These are phyloP conservation scores for Agrotis clavis DNA, from an alignment of 2,888 invertebrate genomes.

Conservation along the genomic window DNA sequence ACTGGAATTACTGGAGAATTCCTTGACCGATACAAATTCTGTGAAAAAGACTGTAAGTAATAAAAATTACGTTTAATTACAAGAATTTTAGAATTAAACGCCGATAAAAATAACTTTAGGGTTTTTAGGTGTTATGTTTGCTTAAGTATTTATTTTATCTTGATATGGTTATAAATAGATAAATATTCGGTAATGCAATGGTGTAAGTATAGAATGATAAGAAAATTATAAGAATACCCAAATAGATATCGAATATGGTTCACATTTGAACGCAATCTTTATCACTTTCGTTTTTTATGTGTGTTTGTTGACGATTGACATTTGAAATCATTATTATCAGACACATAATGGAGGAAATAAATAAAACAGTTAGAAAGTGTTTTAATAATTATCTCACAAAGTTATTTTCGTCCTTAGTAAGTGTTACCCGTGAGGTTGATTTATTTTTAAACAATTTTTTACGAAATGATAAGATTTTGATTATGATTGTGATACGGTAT, in stretches of 20 bases:
- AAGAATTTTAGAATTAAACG: constrained; percentile 38
- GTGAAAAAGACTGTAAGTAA: constrained; percentile 50
- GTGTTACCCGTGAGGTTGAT: background rate
- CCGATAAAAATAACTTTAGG: constrained; percentile 45
- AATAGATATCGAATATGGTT: background rate
- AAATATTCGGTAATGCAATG: constrained; percentile 21
- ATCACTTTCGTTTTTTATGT: background rate
- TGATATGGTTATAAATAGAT: constrained; percentile 37
- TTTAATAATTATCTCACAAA: constrained; percentile 40
- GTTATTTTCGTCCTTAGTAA: constrained; percentile 10
- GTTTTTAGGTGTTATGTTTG: constrained; percentile 15
- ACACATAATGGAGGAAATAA: constrained; percentile 52
- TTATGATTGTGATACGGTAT: constrained; percentile 20
- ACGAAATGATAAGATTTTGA: constrained; percentile 28
- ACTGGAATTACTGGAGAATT: constrained; percentile 41
- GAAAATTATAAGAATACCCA: constrained; percentile 22
- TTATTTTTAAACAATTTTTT: background rate
- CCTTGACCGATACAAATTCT: constrained; percentile 64
- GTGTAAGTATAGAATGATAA: constrained; percentile 35
- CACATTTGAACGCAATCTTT: constrained; percentile 9
- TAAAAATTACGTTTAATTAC: constrained; percentile 37
- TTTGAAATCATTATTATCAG: constrained; percentile 33
- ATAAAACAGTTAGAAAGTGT: constrained; percentile 45
- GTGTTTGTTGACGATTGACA: constrained; percentile 40
- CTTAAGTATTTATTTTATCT: constrained; percentile 2